A percentile compares a stretch with the other conserved stretches of the same genome.
These are phyloP conservation scores for Triops cancriformis DNA, from an alignment of 1,140 invertebrate genomes.

Conservation along the genomic window DNA sequence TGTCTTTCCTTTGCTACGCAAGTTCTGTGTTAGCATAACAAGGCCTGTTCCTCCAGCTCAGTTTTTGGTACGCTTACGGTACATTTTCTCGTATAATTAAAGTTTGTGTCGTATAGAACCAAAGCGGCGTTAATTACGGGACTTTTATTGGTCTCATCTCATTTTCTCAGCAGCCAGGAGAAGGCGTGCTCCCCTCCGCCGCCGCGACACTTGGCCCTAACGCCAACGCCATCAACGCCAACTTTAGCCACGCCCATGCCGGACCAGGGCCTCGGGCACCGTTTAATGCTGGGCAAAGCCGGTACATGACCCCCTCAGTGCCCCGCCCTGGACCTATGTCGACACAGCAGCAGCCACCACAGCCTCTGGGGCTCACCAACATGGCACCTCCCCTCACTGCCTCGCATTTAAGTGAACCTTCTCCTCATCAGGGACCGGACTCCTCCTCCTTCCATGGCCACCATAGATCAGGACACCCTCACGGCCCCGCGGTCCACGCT, in stretches of 20 bases:
- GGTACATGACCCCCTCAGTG: background rate
- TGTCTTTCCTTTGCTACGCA: too few species aligned
- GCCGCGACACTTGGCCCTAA: background rate
- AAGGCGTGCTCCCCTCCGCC: constrained; percentile 12
- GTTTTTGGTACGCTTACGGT: too few species aligned
- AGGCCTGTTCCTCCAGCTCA: too few species aligned
- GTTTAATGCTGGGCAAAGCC: constrained; percentile 17
- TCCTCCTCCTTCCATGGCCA: background rate
- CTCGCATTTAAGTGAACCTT: constrained; percentile 4
- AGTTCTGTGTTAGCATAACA: too few species aligned
- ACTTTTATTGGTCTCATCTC: background rate
- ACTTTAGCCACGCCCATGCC: background rate
- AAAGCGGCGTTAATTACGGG: background rate
- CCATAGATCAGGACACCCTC: background rate
- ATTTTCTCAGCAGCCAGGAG: constrained; percentile 20
- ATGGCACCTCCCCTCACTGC: constrained; percentile 14
- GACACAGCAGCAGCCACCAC: constrained; percentile 15
- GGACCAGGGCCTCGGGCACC: constrained; percentile 1
- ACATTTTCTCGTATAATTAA: too few species aligned
- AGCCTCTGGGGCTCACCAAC: constrained; percentile 14
- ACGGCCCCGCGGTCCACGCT: background rate
- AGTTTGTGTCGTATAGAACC: background rate
- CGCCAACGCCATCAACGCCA: background rate
- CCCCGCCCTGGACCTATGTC: constrained; percentile 14
- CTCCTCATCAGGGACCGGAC: background rate